Evolutionary conservation across 2,888 invertebrate genomes (phyloP).

Genomic region (Melanargia galathea): DNA sequence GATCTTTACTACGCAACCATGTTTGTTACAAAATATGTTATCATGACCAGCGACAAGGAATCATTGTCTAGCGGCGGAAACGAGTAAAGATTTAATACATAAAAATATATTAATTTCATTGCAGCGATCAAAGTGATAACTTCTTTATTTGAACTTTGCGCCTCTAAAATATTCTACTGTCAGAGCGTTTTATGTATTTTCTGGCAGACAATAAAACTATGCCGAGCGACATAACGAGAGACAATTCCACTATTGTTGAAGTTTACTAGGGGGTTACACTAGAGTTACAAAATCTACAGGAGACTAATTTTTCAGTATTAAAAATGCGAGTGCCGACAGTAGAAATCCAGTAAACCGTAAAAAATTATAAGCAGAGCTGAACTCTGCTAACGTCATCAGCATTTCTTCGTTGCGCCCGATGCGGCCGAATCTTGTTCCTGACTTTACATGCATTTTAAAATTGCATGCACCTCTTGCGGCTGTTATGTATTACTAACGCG

Average conservation of each 20-base stretch:
- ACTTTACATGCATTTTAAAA: neutral
- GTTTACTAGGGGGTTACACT: conserved; percentile 13
- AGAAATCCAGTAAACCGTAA: too few species aligned
- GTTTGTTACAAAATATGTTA: too few species aligned
- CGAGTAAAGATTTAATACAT: neutral
- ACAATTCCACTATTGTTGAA: conserved; percentile 27
- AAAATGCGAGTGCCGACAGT: too few species aligned
- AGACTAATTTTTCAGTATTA: too few species aligned
- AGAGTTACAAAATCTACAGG: neutral
- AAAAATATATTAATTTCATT: conserved; percentile 29
- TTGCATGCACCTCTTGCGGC: neutral
- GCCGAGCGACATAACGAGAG: conserved; percentile 34
- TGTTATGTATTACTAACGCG: neutral
- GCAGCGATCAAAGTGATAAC: conserved; percentile 31
- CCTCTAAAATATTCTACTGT: conserved; percentile 54
- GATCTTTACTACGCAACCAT: too few species aligned
- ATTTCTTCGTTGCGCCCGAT: neutral
- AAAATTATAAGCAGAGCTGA: too few species aligned
- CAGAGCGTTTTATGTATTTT: conserved; percentile 62
- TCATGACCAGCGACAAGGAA: too few species aligned
- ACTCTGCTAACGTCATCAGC: neutral
- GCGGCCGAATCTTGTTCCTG: neutral
- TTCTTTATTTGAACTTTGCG: conserved; percentile 36
- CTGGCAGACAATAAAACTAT: conserved; percentile 56
- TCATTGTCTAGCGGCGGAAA: neutral